A percentile compares a stretch with the other conserved stretches of the same genome.
Conservation (phyloP, 2,888 invertebrate species). For the Lycocerus yunnanus region DNA sequence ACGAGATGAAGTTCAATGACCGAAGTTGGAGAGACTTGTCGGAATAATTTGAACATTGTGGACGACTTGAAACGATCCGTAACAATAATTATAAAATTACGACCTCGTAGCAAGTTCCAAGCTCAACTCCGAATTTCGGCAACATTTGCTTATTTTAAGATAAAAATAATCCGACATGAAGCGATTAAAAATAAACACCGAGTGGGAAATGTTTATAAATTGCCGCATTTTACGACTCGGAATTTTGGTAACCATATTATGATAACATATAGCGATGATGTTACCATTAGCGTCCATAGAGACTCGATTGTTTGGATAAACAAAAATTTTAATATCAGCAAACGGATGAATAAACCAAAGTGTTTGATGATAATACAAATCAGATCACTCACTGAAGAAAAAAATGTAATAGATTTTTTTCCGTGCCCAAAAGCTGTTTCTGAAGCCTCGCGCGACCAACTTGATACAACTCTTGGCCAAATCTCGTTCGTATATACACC, state of each 20-base stretch:
- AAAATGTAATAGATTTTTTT: neutral
- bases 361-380: too few species aligned
- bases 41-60: constrained; percentile 25
- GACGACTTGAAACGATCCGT: neutral
- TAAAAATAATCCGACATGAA: neutral
- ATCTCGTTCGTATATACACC: constrained; percentile 35
- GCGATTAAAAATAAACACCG: neutral
- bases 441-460: neutral
- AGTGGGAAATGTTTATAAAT: neutral
- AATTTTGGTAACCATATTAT: neutral
- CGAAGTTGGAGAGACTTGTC: constrained; percentile 28
- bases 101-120: neutral
- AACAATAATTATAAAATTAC: neutral
- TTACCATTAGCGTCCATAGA: neutral
- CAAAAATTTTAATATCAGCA: neutral
- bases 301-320: neutral
- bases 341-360: too few species aligned
- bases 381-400: neutral
- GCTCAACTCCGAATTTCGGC: neutral
- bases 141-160: neutral
- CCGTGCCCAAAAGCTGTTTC: neutral
- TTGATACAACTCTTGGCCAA: constrained; percentile 9
- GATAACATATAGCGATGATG: neutral
- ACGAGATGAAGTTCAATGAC: constrained; percentile 31
- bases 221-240: neutral